phyloP scores from a whole-genome alignment of 2,888 invertebrate species.

The Globia sparganii region DNA sequence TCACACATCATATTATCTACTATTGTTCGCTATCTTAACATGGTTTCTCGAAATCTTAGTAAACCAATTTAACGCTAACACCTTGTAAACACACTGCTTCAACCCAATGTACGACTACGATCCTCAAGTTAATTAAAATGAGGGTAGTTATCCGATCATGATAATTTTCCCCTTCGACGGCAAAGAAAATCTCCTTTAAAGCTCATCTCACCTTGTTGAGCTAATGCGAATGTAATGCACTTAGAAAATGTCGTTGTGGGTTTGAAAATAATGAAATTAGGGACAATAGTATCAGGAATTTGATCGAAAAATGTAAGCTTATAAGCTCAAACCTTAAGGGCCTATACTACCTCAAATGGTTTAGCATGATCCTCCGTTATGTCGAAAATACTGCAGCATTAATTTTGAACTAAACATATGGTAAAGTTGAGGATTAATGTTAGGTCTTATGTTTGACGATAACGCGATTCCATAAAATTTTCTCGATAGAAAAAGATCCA shows the following conservation, averaged over 20 bases:
- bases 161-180: slow-evolving; percentile 81
- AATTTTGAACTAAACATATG: too few relatives aligned
- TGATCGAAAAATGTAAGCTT: not conserved
- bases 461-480: too few relatives aligned
- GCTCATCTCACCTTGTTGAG: slow-evolving; percentile 64
- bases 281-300: slow-evolving; percentile 1
- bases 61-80: not conserved
- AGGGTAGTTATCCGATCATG: slow-evolving; percentile 79
- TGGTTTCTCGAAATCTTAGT: not conserved
- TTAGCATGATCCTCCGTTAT: too few relatives aligned
- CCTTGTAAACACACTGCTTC: slow-evolving; percentile 5
- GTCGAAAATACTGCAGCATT: too few relatives aligned
- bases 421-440: too few relatives aligned
- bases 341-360: too few relatives aligned
- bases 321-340: not conserved
- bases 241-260: slow-evolving; percentile 41
- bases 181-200: slow-evolving; percentile 78
- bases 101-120: slow-evolving; percentile 61
- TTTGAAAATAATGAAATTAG: slow-evolving; percentile 22
- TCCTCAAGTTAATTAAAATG: slow-evolving; percentile 75
- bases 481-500: too few relatives aligned
- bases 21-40: too few relatives aligned
- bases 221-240: slow-evolving; percentile 49
- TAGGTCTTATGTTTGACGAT: too few relatives aligned
- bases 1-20: not conserved